A percentile compares a stretch with the other conserved stretches of the same genome.
These are phyloP conservation scores for Spea hammondii DNA, from an alignment of 2,797 vertebrate species.

Conservation along the genomic window DNA sequence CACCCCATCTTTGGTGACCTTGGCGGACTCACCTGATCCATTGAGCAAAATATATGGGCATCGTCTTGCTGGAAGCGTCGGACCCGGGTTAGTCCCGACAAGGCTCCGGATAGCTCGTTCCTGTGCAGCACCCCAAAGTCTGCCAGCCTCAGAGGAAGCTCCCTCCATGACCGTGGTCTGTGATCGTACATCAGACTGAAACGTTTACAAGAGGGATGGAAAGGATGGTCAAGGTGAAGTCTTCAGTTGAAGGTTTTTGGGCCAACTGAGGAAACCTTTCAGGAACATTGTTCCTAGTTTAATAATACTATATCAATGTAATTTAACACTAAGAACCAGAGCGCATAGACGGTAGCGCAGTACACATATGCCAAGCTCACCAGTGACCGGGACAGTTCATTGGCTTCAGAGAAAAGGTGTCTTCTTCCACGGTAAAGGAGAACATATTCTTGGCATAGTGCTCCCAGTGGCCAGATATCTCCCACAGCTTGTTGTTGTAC, in stretches of 20 bases:
- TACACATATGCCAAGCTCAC: conserved; percentile 62
- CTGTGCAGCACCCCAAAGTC: conserved; percentile 92
- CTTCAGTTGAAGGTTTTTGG: too few relatives aligned
- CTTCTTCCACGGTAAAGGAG: conserved; percentile 69
- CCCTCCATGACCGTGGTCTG: conserved; percentile 86
- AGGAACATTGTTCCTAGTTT: too few relatives aligned
- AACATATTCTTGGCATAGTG: conserved; percentile 91
- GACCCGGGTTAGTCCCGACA: conserved; percentile 85
- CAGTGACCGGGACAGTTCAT: conserved; percentile 97
- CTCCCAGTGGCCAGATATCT: conserved; percentile 92
- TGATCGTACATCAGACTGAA: conserved; percentile 89
- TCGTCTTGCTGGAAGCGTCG: conserved; percentile 91
- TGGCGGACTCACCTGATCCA: conserved; percentile 78
- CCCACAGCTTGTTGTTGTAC: conserved; percentile 84
- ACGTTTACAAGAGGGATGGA: not conserved
- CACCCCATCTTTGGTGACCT: not conserved
- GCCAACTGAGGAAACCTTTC: too few relatives aligned
- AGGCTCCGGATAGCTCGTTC: conserved; percentile 80
- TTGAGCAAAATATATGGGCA: conserved; percentile 88
- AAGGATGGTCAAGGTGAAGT: too few relatives aligned
- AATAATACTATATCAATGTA: not conserved
- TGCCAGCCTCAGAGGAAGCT: conserved; percentile 88
- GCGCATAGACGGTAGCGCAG: too few relatives aligned
- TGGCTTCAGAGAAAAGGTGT: conserved; percentile 86
- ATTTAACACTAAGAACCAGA: not conserved